Base-by-base conservation (phyloP, 1,140 invertebrate genomes). In the Camponotus pennsylvanicus region DNA sequence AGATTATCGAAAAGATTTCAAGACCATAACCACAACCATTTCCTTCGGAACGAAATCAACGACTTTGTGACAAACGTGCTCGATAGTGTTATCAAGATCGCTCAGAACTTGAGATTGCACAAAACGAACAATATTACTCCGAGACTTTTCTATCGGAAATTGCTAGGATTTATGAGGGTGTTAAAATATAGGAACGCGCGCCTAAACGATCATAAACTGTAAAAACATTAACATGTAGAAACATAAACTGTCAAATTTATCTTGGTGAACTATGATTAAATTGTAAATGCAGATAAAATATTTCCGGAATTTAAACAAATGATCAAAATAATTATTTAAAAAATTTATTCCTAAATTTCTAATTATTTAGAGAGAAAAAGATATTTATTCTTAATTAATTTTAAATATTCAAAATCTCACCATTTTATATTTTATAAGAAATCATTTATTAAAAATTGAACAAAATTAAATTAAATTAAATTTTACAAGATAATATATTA, bases 41-140 rank as follows among this genome's bases (percentile, higher is more conserved):
- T 84, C n/a, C 42, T 63, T 42, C 2, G 21, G 49, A 18, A 61
- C 18, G 6, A 40, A 9, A 32, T 42, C 32, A 18, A 1, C 75
- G 15, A 3, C 27, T 78, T 52, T 34, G 59, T 78, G 76, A 66
- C 21, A 78, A n/a, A 32, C n/a, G 61, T 66, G 34, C n/a, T 63
- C 6, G 18, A 45, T 34, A 78, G 59, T 78, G 76, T 8, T 66
- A 13, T 45, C 40, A 11, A 66, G n/a, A 1, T 42, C 8, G 61
- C 0, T 49, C 32, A 40, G 13, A 11, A 78, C 7, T 64, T 63
- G 9, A 61, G 0, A 57, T 63, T 45, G 9, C 21, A 7, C n/a
- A 8, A 61, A 76, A 27, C 5, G 4, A 77, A 77, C n/a, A 9
- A n/a, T 9, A 27, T 52, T n/a, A 77, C 34, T 79, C 4, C 8